phyloP scores from a whole-genome alignment of 2,113 vertebrate genomes.

The Eublepharis macularius region DNA sequence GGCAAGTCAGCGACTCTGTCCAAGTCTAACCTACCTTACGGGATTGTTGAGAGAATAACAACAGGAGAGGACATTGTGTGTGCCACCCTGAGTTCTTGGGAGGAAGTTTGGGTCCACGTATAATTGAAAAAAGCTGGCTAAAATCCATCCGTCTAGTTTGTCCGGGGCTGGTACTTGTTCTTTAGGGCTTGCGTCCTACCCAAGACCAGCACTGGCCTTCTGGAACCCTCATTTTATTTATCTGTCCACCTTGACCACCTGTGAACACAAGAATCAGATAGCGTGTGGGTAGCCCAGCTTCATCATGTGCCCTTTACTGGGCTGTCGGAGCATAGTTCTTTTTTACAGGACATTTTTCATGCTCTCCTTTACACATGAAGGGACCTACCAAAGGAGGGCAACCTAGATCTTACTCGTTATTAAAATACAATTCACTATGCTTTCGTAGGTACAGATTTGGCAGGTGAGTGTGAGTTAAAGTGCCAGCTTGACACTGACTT shows the following conservation, averaged over 20 bases:
- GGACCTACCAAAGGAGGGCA: background rate
- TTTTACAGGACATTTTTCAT: no score
- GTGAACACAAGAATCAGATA: background rate
- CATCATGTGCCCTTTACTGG: background rate
- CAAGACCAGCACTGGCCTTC: no score
- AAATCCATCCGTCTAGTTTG: no score
- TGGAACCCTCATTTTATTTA: no score
- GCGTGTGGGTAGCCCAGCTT: no score
- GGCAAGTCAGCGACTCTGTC: background rate
- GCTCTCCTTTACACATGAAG: no score
- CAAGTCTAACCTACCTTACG: background rate
- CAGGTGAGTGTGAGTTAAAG: background rate
- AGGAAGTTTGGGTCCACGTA: background rate
- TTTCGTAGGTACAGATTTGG: background rate
- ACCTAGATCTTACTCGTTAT: no score
- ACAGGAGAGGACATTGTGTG: background rate
- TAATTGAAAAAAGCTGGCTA: background rate
- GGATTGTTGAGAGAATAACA: background rate
- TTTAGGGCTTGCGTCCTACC: no score
- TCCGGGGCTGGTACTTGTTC: no score
- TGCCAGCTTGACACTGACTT: slow-evolving; percentile 24
- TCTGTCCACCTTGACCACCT: background rate
- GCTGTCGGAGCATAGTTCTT: background rate
- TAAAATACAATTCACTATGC: background rate
- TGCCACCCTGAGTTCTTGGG: background rate